A percentile compares a stretch with the other conserved stretches of the same genome.
phyloP scores from a whole-genome alignment of 2,113 vertebrate species.

The Dromaius novaehollandiae region DNA sequence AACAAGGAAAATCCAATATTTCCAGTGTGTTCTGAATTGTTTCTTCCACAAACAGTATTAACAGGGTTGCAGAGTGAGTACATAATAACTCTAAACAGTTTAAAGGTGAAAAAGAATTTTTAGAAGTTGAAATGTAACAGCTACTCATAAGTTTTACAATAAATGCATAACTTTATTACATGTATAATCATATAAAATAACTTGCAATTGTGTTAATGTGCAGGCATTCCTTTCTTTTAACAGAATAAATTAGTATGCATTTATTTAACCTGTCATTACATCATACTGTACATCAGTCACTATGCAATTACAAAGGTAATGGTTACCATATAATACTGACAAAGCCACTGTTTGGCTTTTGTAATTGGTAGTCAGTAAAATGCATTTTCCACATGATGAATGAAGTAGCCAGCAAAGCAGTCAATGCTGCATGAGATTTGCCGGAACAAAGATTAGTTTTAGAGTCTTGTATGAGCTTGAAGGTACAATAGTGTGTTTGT shows the following conservation, averaged over 20 bases:
- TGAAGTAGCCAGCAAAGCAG: constrained; percentile 56
- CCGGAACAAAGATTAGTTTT: constrained; percentile 58
- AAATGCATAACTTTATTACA: constrained; percentile 38
- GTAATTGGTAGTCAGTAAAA: constrained; percentile 60
- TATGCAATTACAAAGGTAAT: constrained; percentile 70
- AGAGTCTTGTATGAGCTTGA: background rate
- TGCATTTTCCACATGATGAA: constrained; percentile 59
- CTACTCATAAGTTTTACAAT: background rate
- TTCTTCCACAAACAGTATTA: constrained; percentile 4
- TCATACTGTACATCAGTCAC: constrained; percentile 65
- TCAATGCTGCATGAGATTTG: constrained; percentile 53
- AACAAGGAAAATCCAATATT: background rate
- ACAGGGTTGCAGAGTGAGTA: background rate
- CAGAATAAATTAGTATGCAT: constrained; percentile 56
- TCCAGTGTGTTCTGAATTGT: background rate
- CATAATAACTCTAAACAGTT: background rate
- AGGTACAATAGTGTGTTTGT: constrained; percentile 45
- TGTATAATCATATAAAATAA: constrained; percentile 36
- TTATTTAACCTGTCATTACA: constrained; percentile 74
- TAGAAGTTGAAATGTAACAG: constrained; percentile 14
- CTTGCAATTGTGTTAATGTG: constrained; percentile 42
- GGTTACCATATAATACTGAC: constrained; percentile 65
- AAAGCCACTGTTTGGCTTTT: constrained; percentile 53
- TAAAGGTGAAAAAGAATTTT: background rate
- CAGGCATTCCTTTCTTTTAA: constrained; percentile 35